Evolutionary conservation across 2,113 vertebrate species (phyloP).

Genomic region (Labeo catla): DNA sequence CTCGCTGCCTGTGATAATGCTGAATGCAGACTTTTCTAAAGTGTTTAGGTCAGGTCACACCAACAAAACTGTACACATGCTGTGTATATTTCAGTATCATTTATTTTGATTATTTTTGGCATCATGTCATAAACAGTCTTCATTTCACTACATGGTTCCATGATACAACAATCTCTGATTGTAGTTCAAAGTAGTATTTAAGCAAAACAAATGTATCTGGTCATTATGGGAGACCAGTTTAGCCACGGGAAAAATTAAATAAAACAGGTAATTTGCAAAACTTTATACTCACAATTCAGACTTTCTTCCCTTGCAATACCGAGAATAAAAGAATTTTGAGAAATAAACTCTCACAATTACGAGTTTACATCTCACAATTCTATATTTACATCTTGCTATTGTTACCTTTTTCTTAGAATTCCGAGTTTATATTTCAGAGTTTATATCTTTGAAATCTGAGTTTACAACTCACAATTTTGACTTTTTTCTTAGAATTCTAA

Average conservation of each 20-base stretch:
- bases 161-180: slow-evolving; percentile 31
- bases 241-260: too few species aligned
- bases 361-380: too few species aligned
- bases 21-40: not conserved
- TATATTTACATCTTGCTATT: too few species aligned
- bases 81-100: not conserved
- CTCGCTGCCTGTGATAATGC: not conserved
- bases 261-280: not conserved
- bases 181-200: slow-evolving; percentile 46
- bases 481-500: too few species aligned
- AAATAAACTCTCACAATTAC: too few species aligned
- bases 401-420: too few species aligned
- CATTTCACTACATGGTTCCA: slow-evolving; percentile 47
- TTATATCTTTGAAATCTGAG: too few species aligned
- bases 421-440: too few species aligned
- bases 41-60: slow-evolving; percentile 2
- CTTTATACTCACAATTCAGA: not conserved
- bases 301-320: too few species aligned
- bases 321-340: too few species aligned
- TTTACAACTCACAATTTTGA: too few species aligned
- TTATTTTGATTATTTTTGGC: slow-evolving; percentile 45
- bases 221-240: not conserved
- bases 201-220: slow-evolving; percentile 18
- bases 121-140: slow-evolving; percentile 54
- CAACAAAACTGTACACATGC: not conserved